These are phyloP conservation scores for Seriola aureovittata DNA, from an alignment of 2,113 vertebrate genomes.

Conservation along the genomic window DNA sequence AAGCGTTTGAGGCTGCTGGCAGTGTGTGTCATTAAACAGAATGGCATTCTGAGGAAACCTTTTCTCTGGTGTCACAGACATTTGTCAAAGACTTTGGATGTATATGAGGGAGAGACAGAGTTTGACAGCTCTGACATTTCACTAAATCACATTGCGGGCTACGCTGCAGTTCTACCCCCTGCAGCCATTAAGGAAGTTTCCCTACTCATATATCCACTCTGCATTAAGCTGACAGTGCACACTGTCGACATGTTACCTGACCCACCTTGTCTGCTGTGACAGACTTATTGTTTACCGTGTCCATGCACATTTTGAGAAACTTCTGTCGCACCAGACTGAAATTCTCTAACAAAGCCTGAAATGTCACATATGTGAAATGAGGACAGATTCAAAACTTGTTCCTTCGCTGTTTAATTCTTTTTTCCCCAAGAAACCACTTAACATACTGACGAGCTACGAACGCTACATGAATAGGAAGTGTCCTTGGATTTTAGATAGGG, in stretches of 20 bases:
- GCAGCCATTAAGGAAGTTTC: conserved; percentile 65
- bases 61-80: conserved; percentile 69
- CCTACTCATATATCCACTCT: conserved; percentile 59
- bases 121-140: conserved; percentile 78
- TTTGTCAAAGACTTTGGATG: conserved; percentile 71
- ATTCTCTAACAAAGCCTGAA: conserved; percentile 20
- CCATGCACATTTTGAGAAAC: neutral
- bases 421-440: neutral
- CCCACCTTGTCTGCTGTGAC: conserved; percentile 53
- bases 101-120: conserved; percentile 59
- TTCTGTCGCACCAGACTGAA: conserved; percentile 7
- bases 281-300: conserved; percentile 49
- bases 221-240: conserved; percentile 69
- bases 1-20: conserved; percentile 51
- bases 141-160: conserved; percentile 68
- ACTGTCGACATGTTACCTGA: conserved; percentile 65
- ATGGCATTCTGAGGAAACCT: conserved; percentile 72
- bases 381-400: neutral
- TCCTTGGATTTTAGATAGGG: conserved; percentile 22
- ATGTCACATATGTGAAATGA: neutral
- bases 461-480: conserved; percentile 2
- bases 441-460: neutral
- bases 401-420: neutral
- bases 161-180: conserved; percentile 53
- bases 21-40: conserved; percentile 69